A percentile compares a stretch with the other conserved stretches of the same genome.
Evolutionary conservation across 2,797 vertebrate species (phyloP).

Genomic region (Picus viridis): DNA sequence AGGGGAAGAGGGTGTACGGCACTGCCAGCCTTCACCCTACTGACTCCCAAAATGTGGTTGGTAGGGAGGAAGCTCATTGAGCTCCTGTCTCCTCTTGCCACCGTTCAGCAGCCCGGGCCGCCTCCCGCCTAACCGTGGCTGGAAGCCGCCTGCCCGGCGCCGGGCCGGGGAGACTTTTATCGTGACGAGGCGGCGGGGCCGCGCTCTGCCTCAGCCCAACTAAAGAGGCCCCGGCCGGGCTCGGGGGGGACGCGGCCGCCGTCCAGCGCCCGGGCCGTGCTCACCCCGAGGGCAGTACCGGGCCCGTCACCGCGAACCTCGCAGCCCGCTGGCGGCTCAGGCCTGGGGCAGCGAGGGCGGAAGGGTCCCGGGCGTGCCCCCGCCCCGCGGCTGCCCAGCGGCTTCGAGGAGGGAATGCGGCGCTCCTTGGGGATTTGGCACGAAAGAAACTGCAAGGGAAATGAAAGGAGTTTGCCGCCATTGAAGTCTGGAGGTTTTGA

Average conservation of each 20-base stretch:
- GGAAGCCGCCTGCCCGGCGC: background rate
- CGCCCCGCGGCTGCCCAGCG: too few relatives aligned
- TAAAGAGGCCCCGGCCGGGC: constrained; percentile 81
- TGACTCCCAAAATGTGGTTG: background rate
- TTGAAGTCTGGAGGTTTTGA: background rate
- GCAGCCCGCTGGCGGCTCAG: background rate
- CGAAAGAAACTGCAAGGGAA: background rate
- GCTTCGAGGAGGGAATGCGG: background rate
- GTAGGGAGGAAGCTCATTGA: background rate
- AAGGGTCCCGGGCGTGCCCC: too few relatives aligned
- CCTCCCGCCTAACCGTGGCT: background rate
- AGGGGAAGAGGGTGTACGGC: too few relatives aligned
- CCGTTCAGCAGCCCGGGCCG: background rate
- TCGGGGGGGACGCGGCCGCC: constrained; percentile 80
- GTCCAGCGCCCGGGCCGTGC: constrained; percentile 83
- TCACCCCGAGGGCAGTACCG: background rate
- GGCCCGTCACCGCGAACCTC: too few relatives aligned
- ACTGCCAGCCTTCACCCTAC: too few relatives aligned
- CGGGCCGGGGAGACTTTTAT: constrained; percentile 72
- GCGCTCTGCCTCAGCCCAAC: constrained; percentile 62
- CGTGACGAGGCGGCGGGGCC: constrained; percentile 70
- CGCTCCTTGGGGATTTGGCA: background rate
- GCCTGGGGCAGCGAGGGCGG: background rate
- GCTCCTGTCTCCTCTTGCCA: background rate
- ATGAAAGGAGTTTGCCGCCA: background rate